Evolutionary conservation across 2,888 invertebrate genomes (phyloP), one percentile per base, ranked within the genome.

Genomic region (Cheilosia scutellata): DNA sequence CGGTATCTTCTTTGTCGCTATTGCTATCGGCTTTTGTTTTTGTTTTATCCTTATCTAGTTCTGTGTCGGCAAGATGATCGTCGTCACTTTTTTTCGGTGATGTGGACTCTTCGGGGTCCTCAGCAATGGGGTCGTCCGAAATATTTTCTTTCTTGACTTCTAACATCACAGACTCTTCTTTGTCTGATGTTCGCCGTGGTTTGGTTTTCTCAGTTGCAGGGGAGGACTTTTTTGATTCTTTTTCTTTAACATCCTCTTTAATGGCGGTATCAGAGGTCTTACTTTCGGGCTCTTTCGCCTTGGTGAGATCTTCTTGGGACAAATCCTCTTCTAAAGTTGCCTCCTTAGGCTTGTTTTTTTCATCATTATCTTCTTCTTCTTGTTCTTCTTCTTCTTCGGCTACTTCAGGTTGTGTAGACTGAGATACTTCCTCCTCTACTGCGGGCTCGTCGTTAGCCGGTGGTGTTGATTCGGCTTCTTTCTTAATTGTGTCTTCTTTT

Each of bases 191-290:
- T 0, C 78, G 66, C 7, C 78, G 37, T 7, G 66, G 53, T 49
- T 33, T 60, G 3, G 42, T 51, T n/a, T 57, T 40, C 33, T 65
- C 33, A 4, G 11, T n/a, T 16, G 42, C 16, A 40, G 71, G 9
- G 1, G 77, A 31, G 5, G n/a, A n/a, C 40, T 44, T 66, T 44
- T 16, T 92, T 29, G 93, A 91, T 83, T 93, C 20, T 49, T 40
- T 66, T 62, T 29, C 92, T 31, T 93, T 92, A 83, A 93, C 92
- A 37, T 82, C 87, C 2, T 70, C 40, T 89, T 84, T 87, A 13
- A 65, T 82, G 11, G 66, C 13, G 4, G 16, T 47, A 27, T 78
- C 88, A 91, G 86, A 47, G 27, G 83, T 66, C 33, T 83, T 63
- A 7, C 25, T 44, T 20, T 75, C 51, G 4, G 31, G 90, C 88